phyloP scores from a whole-genome alignment of 2,113 vertebrate genomes.

The Myotis lucifugus region DNA sequence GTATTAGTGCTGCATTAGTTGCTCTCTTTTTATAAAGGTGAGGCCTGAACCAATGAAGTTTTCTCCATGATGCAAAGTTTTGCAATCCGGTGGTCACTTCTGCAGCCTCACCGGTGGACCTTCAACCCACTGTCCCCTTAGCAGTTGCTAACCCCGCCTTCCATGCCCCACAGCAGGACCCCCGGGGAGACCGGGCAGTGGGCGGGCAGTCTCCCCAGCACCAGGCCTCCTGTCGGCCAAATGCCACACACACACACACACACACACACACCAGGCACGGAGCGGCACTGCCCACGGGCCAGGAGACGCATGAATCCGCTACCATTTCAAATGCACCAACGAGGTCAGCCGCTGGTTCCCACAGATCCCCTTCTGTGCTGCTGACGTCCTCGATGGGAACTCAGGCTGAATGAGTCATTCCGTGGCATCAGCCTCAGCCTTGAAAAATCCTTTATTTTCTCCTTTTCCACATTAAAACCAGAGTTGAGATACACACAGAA shows the following conservation, averaged over 20 bases:
- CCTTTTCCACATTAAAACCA: constrained; percentile 71
- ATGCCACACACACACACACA: background rate
- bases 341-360: constrained; percentile 2
- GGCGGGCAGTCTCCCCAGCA: background rate
- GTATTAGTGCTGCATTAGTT: constrained; percentile 21
- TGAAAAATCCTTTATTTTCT: constrained; percentile 69
- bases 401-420: constrained; percentile 57
- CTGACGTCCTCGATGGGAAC: constrained; percentile 55
- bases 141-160: constrained; percentile 45
- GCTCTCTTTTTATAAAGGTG: constrained; percentile 29
- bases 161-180: constrained; percentile 23
- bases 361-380: background rate
- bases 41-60: constrained; percentile 48
- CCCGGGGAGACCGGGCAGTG: background rate
- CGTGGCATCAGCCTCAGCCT: constrained; percentile 59
- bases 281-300: constrained; percentile 7
- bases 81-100: constrained; percentile 65
- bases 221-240: constrained; percentile 53
- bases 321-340: constrained; percentile 48
- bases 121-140: constrained; percentile 17
- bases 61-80: constrained; percentile 62
- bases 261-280: background rate
- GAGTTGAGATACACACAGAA: constrained; percentile 54
- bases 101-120: constrained; percentile 62
- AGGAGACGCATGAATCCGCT: constrained; percentile 19